These are phyloP conservation scores for Pantala flavescens DNA, from an alignment of 1,140 invertebrate species.

Conservation along the genomic window DNA sequence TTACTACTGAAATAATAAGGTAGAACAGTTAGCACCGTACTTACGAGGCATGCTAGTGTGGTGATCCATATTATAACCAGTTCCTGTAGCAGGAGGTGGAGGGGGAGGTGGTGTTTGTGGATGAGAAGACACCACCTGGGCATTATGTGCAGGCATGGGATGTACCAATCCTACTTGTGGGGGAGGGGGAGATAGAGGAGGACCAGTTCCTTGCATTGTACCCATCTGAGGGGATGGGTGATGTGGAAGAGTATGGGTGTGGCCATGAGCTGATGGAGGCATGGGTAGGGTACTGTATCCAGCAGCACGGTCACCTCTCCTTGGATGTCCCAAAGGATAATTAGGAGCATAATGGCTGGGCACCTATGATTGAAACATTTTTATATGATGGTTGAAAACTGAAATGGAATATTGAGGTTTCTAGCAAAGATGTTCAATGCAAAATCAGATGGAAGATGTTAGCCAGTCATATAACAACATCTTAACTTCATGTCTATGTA, in stretches of 20 bases:
- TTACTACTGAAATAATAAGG: no score
- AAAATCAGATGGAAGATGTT: no score
- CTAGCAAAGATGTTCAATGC: no score
- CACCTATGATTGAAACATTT: conserved; percentile 36
- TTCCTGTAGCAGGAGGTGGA: conserved; percentile 35
- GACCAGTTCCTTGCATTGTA: neutral
- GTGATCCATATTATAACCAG: conserved; percentile 33
- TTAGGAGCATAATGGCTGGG: conserved; percentile 91
- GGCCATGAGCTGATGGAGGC: conserved; percentile 27
- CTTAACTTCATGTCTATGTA: no score
- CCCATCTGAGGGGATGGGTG: conserved; percentile 28
- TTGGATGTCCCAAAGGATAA: conserved; percentile 73
- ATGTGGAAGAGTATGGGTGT: conserved; percentile 37
- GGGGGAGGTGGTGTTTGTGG: conserved; percentile 53
- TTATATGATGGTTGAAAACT: neutral
- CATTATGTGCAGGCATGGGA: conserved; percentile 38
- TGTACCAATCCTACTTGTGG: conserved; percentile 58
- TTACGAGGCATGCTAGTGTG: conserved; percentile 69
- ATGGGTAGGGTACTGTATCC: conserved; percentile 74
- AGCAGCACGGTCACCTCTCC: conserved; percentile 56
- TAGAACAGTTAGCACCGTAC: conserved; percentile 29
- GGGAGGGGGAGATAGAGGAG: conserved; percentile 31
- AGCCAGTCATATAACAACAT: no score
- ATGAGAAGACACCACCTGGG: conserved; percentile 45
- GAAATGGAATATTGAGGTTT: conserved; percentile 1